Conservation (phyloP, 2,888 invertebrate genomes). For the Rhabditoides inermis region DNA sequence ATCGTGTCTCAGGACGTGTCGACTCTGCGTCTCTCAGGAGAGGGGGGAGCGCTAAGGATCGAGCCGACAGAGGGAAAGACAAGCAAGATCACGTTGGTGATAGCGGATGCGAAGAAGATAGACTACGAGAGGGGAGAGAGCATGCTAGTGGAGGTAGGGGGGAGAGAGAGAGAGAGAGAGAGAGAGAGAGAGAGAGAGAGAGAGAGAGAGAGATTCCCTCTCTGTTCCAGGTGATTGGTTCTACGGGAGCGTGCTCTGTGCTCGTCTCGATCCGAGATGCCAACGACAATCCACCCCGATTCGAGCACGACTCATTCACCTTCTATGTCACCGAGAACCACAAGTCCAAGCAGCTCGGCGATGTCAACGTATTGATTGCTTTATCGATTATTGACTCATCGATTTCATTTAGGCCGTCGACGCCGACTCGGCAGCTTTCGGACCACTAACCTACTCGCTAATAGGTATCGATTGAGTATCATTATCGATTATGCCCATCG, state of each 20-base stretch:
- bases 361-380: constrained; percentile 7
- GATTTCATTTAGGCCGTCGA: background rate
- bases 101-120: background rate
- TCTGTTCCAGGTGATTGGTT: background rate
- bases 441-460: constrained; percentile 2
- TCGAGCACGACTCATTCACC: constrained; percentile 16
- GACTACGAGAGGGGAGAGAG: background rate
- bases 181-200: background rate
- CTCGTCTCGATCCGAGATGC: background rate
- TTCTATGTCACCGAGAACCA: constrained; percentile 21
- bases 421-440: background rate
- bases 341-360: constrained; percentile 13
- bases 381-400: background rate
- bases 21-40: background rate
- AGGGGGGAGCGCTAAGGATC: background rate
- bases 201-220: background rate
- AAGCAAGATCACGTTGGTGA: background rate
- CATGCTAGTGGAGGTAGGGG: background rate
- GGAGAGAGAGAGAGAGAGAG: background rate
- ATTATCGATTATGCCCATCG: too few species aligned
- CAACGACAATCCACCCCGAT: constrained; percentile 2
- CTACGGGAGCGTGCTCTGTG: background rate
- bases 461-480: constrained; percentile 10
- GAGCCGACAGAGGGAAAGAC: background rate
- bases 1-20: background rate